Base-by-base conservation (phyloP, 1,140 invertebrate species). In the Diabrotica virgifera region DNA sequence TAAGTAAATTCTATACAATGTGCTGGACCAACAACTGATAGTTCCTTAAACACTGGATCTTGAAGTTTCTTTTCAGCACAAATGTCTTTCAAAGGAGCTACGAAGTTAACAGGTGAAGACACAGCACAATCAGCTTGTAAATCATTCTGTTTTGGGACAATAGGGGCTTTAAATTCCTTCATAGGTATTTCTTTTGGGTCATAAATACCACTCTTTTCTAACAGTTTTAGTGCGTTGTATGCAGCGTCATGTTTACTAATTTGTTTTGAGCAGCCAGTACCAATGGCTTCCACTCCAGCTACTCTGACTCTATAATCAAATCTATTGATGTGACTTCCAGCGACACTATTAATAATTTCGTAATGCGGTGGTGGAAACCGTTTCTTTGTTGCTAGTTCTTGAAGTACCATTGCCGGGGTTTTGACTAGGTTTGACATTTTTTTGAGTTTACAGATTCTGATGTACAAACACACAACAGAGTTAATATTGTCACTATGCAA, bases 321-420 rank as follows among this genome's bases (percentile, higher is more conserved):
- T 37, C 83, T 83, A 59, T 90, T 89, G 63, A 88, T 83, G 76
- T 91, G 89, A 1, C 88, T 85, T n/a, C 87, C 87, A 14, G 86
- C 85, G 69, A 73, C 88, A 84, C 59, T 86, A 81, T 68, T 51
- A 6, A 68, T 53, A 11, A 73, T 64, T 51, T 91, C 82, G 72
- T 90, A 92, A 67, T 86, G 85, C 2, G 89, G 89, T 5, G 82
- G 82, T 36, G 80, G 78, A 8, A 63, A 67, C 3, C 82, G 81
- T 50, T 84, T 80, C 63, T 86, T 85, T 0, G 85, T 82, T 75
- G 88, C 88, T 71, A 90, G 82, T 77, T 92, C 90, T 80, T 92
- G 89, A 5, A 91, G 77, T 51, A 88, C 84, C 64, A 89, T 89
- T 38, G 89, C 88, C 13, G 88, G 88, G 6, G 88, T 91, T 78